These are phyloP conservation scores for Antitype chi DNA, from an alignment of 2,888 invertebrate genomes.

Conservation along the genomic window DNA sequence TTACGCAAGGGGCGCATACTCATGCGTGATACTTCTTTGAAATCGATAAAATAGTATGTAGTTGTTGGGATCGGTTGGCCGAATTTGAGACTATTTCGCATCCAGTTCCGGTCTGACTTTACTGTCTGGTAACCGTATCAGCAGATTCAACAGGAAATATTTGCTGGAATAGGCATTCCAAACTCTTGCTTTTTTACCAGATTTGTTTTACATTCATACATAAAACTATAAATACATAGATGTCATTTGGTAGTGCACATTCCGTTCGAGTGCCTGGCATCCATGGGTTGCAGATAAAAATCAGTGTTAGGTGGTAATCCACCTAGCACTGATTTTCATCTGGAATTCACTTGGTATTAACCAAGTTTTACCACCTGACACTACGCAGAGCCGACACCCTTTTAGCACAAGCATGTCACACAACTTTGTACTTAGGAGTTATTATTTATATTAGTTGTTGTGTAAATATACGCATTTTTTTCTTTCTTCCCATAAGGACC, in stretches of 20 bases:
- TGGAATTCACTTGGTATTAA: too few species aligned
- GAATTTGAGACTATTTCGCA: neutral
- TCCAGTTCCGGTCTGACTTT: neutral
- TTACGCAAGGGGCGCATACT: constrained; percentile 20
- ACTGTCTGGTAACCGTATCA: neutral
- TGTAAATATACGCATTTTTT: too few species aligned
- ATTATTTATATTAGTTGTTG: neutral
- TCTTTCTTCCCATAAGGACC: neutral
- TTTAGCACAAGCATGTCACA: too few species aligned
- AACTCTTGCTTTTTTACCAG: neutral
- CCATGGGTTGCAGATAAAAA: neutral
- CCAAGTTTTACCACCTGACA: too few species aligned
- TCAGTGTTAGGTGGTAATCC: neutral
- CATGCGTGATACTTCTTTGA: constrained; percentile 14
- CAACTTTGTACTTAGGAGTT: neutral
- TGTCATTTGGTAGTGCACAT: neutral
- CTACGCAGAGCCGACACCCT: too few species aligned
- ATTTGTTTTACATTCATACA: neutral
- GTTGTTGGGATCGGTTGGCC: neutral
- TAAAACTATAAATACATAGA: neutral
- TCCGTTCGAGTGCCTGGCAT: neutral
- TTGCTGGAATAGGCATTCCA: too few species aligned
- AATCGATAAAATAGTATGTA: neutral
- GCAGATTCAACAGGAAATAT: neutral
- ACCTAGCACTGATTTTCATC: too few species aligned